These are phyloP conservation scores for Macquaria ambigua DNA, from an alignment of 2,113 vertebrate species.

Conservation along the genomic window DNA sequence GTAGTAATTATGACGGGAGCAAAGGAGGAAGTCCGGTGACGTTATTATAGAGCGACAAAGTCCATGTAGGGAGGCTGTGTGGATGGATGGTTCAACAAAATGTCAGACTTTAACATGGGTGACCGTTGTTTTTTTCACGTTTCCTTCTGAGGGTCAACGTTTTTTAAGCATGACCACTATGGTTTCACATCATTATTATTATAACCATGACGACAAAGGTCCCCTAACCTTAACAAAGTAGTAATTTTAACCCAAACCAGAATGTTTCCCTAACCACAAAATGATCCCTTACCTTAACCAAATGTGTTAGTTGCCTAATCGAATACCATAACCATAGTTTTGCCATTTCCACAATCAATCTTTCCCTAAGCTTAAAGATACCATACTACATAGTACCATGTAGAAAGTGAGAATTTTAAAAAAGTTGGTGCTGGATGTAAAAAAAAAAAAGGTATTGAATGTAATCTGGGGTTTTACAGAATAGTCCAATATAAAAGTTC, in stretches of 20 bases:
- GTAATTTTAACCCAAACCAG: not conserved
- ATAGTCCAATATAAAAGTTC: not conserved
- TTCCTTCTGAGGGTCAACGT: not conserved
- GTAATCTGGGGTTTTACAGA: not conserved
- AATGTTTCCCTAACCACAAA: not conserved
- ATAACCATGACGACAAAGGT: not conserved
- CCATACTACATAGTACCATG: too few relatives aligned
- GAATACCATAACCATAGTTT: not conserved
- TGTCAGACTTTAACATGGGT: not conserved
- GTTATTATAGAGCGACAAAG: not conserved
- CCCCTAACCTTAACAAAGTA: not conserved
- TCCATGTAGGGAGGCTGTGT: not conserved
- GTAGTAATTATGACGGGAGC: not conserved
- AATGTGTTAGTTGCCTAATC: not conserved
- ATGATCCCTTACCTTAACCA: not conserved
- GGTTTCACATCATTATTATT: not conserved
- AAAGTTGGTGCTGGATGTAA: not conserved
- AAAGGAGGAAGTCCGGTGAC: not conserved
- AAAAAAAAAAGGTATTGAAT: not conserved
- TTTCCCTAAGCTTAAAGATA: not conserved
- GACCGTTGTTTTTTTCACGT: not conserved
- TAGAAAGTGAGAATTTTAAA: not conserved
- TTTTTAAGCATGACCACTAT: slow-evolving; percentile 3
- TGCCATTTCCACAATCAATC: not conserved
- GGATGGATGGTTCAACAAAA: not conserved